These are phyloP conservation scores for Hyperopisus bebe DNA, from an alignment of 2,113 vertebrate species.

Conservation along the genomic window DNA sequence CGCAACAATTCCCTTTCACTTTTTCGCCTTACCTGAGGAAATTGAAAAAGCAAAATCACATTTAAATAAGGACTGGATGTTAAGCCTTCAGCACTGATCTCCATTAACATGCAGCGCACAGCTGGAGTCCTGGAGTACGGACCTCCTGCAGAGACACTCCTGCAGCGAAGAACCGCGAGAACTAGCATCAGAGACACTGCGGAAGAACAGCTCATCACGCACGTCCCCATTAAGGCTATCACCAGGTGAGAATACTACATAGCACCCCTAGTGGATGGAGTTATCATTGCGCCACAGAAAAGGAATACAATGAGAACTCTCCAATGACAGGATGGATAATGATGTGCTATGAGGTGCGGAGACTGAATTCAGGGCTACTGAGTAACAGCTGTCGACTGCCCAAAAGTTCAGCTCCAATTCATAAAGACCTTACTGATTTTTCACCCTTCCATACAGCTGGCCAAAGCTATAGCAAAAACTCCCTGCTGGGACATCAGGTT, in stretches of 20 bases:
- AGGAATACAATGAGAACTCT: background rate
- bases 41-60: constrained; percentile 27
- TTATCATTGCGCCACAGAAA: background rate
- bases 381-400: background rate
- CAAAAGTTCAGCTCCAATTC: background rate
- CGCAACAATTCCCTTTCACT: constrained; percentile 36
- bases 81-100: background rate
- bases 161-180: background rate
- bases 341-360: background rate
- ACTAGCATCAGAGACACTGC: background rate
- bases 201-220: too few species aligned
- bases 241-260: background rate
- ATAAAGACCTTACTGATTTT: background rate
- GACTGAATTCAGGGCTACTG: background rate
- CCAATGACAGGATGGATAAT: background rate
- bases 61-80: constrained; percentile 11
- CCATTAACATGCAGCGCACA: background rate
- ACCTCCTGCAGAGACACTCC: background rate
- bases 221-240: background rate
- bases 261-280: constrained; percentile 14
- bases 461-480: background rate
- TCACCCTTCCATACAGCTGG: background rate
- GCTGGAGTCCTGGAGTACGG: background rate
- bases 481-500: background rate
- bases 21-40: constrained; percentile 24